These are phyloP conservation scores for Alloscopus bannaensis DNA, from an alignment of 2,888 invertebrate genomes.

Conservation along the genomic window DNA sequence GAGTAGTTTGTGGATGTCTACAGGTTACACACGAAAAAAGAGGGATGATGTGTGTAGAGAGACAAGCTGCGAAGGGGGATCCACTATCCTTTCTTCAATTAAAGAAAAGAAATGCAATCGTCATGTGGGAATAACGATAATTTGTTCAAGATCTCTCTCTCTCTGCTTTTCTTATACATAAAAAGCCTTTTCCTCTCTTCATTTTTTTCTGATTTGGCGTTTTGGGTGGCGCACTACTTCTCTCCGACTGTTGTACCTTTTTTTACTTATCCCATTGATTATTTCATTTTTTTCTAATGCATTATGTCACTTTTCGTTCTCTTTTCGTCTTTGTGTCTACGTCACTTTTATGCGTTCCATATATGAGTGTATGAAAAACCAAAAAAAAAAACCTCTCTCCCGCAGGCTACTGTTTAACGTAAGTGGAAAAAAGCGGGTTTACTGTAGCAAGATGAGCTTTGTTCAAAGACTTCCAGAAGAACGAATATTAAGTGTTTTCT, in stretches of 20 bases:
- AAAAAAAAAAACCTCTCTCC: conserved; percentile 62
- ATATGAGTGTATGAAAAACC: neutral
- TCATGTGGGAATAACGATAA: conserved; percentile 73
- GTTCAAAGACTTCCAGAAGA: too few relatives aligned
- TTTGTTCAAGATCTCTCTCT: conserved; percentile 71
- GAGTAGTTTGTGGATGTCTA: too few relatives aligned
- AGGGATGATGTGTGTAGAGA: too few relatives aligned
- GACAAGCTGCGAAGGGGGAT: neutral
- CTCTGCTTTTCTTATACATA: conserved; percentile 21
- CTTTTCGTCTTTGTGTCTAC: too few relatives aligned
- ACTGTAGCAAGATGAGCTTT: too few relatives aligned
- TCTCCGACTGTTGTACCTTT: conserved; percentile 20
- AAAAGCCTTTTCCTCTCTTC: too few relatives aligned
- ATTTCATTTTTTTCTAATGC: conserved; percentile 27
- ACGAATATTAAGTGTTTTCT: too few relatives aligned
- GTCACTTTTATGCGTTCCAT: conserved; percentile 18
- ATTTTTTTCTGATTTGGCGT: conserved; percentile 61
- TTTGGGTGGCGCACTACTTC: conserved; percentile 72
- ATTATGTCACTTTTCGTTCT: conserved; percentile 56
- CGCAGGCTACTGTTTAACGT: conserved; percentile 38
- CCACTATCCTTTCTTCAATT: conserved; percentile 27
- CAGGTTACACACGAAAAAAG: too few relatives aligned
- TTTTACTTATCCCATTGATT: conserved; percentile 53
- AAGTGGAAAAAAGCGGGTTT: conserved; percentile 43
- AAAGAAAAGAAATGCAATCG: conserved; percentile 71